Percentiles rank a stretch among this genome's conserved stretches.
Evolutionary conservation across 2,113 vertebrate genomes (phyloP).

Genomic region (Psophia crepitans): DNA sequence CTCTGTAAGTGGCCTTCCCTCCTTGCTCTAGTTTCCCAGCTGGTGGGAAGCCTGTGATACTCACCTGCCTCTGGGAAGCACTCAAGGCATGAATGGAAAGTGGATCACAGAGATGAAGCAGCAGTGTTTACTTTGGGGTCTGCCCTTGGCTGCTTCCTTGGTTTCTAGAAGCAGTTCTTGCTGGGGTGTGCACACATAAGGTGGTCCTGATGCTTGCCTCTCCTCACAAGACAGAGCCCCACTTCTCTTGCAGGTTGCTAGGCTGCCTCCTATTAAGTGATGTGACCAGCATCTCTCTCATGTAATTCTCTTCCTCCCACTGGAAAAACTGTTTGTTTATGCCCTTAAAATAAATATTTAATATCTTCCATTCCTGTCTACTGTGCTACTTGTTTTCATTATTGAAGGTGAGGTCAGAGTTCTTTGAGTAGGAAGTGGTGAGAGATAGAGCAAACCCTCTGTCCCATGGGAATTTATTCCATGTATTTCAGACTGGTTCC

Average conservation of each 20-base stretch:
- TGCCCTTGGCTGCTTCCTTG: not conserved
- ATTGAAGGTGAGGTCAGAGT: not conserved
- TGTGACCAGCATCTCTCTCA: not conserved
- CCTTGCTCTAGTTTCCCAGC: not conserved
- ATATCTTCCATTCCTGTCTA: not conserved
- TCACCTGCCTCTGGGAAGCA: not conserved
- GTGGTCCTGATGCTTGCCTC: not conserved
- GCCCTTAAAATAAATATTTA: conserved; percentile 35
- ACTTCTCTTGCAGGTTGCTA: not conserved
- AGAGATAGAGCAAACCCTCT: not conserved
- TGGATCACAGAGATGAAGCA: not conserved
- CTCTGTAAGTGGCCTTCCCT: not conserved
- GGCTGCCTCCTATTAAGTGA: not conserved
- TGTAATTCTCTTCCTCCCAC: not conserved
- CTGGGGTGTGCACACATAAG: accelerated
- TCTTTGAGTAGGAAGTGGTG: not conserved
- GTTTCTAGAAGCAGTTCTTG: not conserved
- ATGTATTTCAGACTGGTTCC: not conserved
- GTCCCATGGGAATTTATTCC: not conserved
- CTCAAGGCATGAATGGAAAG: not conserved
- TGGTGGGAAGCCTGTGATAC: not conserved
- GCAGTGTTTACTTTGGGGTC: not conserved
- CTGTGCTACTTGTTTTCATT: not conserved
- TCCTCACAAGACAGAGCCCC: accelerated
- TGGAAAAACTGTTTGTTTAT: not conserved